A percentile compares a stretch with the other conserved stretches of the same genome.
These are phyloP conservation scores for Drosophila monieri DNA, from an alignment of 2,888 invertebrate genomes.

Conservation along the genomic window DNA sequence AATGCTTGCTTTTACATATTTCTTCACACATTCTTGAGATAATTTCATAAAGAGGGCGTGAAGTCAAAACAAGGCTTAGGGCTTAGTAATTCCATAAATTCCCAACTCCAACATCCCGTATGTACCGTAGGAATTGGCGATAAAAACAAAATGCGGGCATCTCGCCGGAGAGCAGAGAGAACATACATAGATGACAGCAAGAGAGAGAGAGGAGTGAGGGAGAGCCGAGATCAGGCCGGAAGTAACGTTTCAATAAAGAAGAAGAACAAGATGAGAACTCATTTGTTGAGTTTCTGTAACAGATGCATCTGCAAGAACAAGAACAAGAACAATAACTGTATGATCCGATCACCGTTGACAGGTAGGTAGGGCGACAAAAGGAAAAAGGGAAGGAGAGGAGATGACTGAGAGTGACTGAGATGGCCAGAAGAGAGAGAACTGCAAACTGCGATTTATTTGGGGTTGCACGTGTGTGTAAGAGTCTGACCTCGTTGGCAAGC, in stretches of 20 bases:
- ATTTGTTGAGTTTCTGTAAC: constrained; percentile 13
- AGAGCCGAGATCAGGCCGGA: constrained; percentile 31
- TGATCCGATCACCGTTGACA: constrained; percentile 22
- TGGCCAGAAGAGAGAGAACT: constrained; percentile 24
- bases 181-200: neutral
- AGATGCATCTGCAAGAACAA: constrained; percentile 28
- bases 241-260: constrained; percentile 26
- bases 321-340: neutral
- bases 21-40: constrained; percentile 18
- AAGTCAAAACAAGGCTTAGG: constrained; percentile 28
- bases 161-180: constrained; percentile 27
- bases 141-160: constrained; percentile 46
- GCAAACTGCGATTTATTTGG: constrained; percentile 47
- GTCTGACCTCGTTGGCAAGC: constrained; percentile 48
- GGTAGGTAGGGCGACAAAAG: constrained; percentile 32
- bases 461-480: constrained; percentile 21
- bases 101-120: neutral
- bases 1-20: neutral
- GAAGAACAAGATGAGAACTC: neutral
- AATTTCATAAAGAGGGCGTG: constrained; percentile 26
- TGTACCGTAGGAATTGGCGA: constrained; percentile 20
- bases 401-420: constrained; percentile 6
- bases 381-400: neutral
- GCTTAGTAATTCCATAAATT: constrained; percentile 19
- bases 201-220: neutral